Base-by-base conservation (phyloP, 2,797 vertebrate genomes). In the Chaetodon trifasciatus region DNA sequence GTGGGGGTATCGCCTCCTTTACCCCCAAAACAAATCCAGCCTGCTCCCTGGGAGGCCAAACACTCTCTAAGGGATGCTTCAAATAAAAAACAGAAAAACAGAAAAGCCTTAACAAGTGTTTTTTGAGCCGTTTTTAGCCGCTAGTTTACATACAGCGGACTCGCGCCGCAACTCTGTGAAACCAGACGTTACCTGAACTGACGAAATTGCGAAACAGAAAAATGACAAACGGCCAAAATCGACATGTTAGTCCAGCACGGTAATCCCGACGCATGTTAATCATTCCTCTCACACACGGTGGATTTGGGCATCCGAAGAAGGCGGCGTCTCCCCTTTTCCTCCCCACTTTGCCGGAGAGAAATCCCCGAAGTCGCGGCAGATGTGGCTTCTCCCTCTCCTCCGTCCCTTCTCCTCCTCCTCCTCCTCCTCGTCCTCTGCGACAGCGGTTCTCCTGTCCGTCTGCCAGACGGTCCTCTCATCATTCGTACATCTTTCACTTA, bases 281-380 rank as follows among this genome's bases (percentile, higher is more conserved):
- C 57, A 65, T 72, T 70, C 81, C 77, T 70, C 58, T 50, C 55
- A n/a, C 23, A 19, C 15, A 3, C 15, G 1, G 49, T 32, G 23
- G 8, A 56, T 65, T 50, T 37, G 10, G 37, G 72, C 73, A 23
- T 71, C 73, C 58, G 15, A 52, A 60, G 16, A 44, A 68, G 3
- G 75, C 44, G 24, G 37, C 53, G 52, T 79, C 46, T 72, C 49
- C 68, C 6, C 9, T 37, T 68, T 62, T 17, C 8, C 42, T 44
- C 44, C 53, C 55, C 62, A 63, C 80, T 47, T 62, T 39, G 70
- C 55, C 57, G 24, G 21, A 58, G 57, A 82, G 70, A 85, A 81
- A 85, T 52, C 73, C 79, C 82, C 84, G 76, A 84, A 90, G 86
- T 87, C 88, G 73, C 74, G 65, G 77, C 79, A 83, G 76, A 90